Conservation (phyloP, 2,797 vertebrate species). For the Austrolebias charrua region DNA sequence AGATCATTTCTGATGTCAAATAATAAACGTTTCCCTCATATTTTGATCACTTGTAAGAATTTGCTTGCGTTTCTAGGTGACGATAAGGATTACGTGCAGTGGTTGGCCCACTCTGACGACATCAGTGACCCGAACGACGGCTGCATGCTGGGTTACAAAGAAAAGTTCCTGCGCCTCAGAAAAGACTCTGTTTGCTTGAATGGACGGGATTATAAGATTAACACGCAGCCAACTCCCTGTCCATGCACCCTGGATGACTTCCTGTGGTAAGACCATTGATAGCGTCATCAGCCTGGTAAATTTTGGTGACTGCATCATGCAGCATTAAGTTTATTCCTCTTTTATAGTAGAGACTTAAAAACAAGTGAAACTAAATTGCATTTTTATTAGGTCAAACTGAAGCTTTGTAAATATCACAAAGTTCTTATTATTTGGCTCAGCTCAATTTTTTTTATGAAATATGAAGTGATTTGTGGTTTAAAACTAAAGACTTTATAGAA, state of each 20-base stretch:
- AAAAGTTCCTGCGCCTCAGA: conserved; percentile 86
- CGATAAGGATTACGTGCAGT: conserved; percentile 86
- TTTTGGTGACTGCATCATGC: too few relatives aligned
- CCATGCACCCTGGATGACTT: conserved; percentile 91
- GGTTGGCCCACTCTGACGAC: conserved; percentile 93
- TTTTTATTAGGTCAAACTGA: too few relatives aligned
- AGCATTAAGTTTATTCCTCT: neutral
- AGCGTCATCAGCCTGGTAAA: too few relatives aligned
- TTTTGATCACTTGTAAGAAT: neutral
- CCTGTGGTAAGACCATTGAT: conserved; percentile 81
- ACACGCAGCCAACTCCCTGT: conserved; percentile 83
- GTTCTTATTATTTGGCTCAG: too few relatives aligned
- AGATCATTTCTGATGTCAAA: neutral
- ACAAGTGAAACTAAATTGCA: too few relatives aligned
- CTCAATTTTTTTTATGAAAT: neutral
- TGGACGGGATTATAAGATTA: conserved; percentile 84
- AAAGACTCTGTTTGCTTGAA: conserved; percentile 93
- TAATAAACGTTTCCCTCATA: neutral
- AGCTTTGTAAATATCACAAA: too few relatives aligned
- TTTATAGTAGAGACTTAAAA: neutral
- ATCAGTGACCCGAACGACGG: conserved; percentile 86
- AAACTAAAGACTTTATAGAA: neutral
- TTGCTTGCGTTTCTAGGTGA: conserved; percentile 71
- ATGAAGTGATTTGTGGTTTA: neutral
- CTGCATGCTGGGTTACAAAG: conserved; percentile 95